Percentiles rank a stretch among this genome's conserved stretches.
Evolutionary conservation across 2,113 vertebrate species (phyloP).

Genomic region (Erythrolamprus reginae): DNA sequence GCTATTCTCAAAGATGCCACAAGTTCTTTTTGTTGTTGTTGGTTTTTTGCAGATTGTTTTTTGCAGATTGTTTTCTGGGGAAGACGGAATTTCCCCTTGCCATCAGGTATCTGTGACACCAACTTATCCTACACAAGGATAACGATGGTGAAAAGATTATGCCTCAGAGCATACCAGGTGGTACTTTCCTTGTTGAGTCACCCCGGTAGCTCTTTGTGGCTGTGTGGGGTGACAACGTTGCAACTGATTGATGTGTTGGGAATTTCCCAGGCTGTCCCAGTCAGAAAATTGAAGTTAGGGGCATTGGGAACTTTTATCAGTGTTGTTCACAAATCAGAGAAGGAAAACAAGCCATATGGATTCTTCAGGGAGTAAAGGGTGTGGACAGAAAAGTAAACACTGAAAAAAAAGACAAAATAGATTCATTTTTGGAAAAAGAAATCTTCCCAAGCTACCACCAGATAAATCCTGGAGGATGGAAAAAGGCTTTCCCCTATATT

Average conservation of each 20-base stretch:
- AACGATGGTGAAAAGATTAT: not conserved
- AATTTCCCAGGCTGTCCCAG: not conserved
- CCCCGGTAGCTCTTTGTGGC: too few relatives aligned
- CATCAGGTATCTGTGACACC: not conserved
- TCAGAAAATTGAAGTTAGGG: not conserved
- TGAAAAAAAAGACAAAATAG: not conserved
- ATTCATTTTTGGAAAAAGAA: not conserved
- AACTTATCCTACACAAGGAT: not conserved
- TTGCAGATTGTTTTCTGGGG: not conserved
- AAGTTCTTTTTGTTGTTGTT: not conserved
- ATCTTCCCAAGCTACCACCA: not conserved
- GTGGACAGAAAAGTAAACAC: not conserved
- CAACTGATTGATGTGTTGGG: not conserved
- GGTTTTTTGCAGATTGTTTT: not conserved
- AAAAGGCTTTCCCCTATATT: not conserved
- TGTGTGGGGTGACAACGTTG: not conserved
- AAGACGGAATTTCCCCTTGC: not conserved
- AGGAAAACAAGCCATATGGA: not conserved
- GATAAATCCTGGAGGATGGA: not conserved
- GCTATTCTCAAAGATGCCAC: not conserved
- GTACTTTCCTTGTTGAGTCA: conserved; percentile 12
- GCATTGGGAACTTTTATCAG: not conserved
- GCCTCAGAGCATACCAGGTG: not conserved
- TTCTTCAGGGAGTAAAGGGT: not conserved
- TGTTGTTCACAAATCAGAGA: not conserved